Conservation (phyloP, 2,888 invertebrate genomes). For the Phlogophora meticulosa region DNA sequence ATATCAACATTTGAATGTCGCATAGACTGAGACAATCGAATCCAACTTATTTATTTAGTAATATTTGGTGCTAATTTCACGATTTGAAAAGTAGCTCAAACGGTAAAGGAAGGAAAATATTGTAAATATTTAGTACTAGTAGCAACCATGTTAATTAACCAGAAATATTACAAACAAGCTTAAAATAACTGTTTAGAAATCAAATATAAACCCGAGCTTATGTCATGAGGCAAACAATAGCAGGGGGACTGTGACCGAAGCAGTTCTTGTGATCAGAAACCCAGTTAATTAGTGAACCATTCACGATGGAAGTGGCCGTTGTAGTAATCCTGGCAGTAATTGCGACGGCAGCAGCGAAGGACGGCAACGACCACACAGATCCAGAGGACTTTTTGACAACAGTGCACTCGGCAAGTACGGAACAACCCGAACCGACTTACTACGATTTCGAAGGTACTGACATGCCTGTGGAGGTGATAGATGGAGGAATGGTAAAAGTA, state of each 20-base stretch:
- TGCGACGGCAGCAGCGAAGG: background rate
- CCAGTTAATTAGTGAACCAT: background rate
- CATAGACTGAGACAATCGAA: background rate
- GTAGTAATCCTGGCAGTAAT: background rate
- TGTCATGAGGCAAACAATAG: background rate
- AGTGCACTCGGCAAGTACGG: too few relatives aligned
- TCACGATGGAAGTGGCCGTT: conserved; percentile 5
- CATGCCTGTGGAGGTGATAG: background rate
- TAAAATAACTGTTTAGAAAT: background rate
- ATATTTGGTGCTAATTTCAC: background rate
- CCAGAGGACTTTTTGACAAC: accelerated
- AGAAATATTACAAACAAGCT: background rate
- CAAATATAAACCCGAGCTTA: conserved; percentile 15
- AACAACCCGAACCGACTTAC: too few relatives aligned
- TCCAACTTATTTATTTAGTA: too few relatives aligned
- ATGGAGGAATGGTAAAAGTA: background rate
- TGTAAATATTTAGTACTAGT: background rate
- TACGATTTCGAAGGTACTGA: background rate
- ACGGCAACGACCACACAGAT: too few relatives aligned
- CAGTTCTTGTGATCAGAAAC: background rate
- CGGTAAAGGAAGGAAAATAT: background rate
- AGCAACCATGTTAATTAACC: background rate
- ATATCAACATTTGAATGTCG: background rate
- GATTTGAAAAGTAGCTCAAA: background rate
- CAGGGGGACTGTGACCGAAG: background rate